These are phyloP conservation scores for Neoarius graeffei DNA, from an alignment of 2,113 vertebrate genomes.

Conservation along the genomic window DNA sequence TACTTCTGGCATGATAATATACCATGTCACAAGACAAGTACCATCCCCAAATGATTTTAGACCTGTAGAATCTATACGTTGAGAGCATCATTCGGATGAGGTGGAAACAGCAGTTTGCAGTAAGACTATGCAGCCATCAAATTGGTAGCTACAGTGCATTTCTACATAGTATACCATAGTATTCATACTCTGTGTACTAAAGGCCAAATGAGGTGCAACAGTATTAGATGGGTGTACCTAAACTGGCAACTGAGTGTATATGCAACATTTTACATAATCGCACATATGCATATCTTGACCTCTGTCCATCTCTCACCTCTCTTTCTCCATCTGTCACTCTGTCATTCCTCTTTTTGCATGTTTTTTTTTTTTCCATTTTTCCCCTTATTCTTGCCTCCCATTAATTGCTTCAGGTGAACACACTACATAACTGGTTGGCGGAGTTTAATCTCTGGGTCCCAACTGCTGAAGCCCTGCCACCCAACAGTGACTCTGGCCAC, in stretches of 20 bases:
- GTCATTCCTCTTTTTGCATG: not conserved
- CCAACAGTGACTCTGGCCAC: slow-evolving; percentile 76
- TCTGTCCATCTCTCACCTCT: slow-evolving; percentile 20
- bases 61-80: not conserved
- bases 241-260: slow-evolving; percentile 10
- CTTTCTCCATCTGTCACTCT: slow-evolving; percentile 20
- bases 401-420: slow-evolving; percentile 83
- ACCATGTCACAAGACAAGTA: not conserved
- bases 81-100: not conserved
- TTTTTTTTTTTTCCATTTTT: slow-evolving; percentile 5
- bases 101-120: not conserved
- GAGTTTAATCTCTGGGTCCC: slow-evolving; percentile 97
- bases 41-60: not conserved
- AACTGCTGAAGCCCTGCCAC: slow-evolving; percentile 79
- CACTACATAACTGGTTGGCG: slow-evolving; percentile 94
- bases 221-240: not conserved
- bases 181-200: not conserved
- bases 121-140: not conserved
- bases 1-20: not conserved
- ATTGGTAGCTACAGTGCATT: not conserved
- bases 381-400: slow-evolving; percentile 15
- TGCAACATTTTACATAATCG: slow-evolving; percentile 31
- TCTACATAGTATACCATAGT: not conserved
- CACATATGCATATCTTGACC: slow-evolving; percentile 23
- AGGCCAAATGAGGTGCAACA: not conserved